These are phyloP conservation scores for Zygogramma bicolorata DNA, from an alignment of 2,888 invertebrate genomes.

Conservation along the genomic window DNA sequence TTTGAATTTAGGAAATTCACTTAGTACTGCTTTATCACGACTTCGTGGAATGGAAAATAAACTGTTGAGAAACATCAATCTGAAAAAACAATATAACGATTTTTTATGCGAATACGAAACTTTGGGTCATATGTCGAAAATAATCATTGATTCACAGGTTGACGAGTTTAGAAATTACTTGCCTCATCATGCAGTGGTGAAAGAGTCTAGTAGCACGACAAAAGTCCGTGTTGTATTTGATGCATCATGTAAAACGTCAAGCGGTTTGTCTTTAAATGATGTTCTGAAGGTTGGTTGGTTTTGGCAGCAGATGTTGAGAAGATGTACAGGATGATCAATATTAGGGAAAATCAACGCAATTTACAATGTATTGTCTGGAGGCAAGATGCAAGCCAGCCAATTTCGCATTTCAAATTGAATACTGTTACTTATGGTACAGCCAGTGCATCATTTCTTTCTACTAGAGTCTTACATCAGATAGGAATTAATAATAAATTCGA, in stretches of 20 bases:
- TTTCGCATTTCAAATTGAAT: slow-evolving; percentile 20
- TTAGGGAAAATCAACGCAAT: neutral
- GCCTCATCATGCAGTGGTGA: slow-evolving; percentile 39
- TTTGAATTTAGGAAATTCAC: neutral
- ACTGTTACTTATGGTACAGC: slow-evolving; percentile 39
- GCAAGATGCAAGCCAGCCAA: neutral
- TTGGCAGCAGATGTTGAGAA: slow-evolving; percentile 24
- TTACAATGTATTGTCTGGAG: slow-evolving; percentile 23
- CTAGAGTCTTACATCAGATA: slow-evolving; percentile 21
- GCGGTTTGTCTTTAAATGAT: slow-evolving; percentile 32
- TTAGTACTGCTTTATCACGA: slow-evolving; percentile 22
- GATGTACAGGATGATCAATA: slow-evolving; percentile 23
- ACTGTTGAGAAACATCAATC: slow-evolving; percentile 21
- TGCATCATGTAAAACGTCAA: slow-evolving; percentile 29
- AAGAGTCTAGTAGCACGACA: slow-evolving; percentile 38
- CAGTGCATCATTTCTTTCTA: slow-evolving; percentile 33
- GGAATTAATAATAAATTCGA: neutral
- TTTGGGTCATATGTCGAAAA: slow-evolving; percentile 43
- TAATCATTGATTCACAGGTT: neutral
- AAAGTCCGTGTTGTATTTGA: slow-evolving; percentile 39
- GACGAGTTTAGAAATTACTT: slow-evolving; percentile 28
- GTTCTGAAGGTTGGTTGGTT: slow-evolving; percentile 23
- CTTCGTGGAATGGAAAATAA: slow-evolving; percentile 32
- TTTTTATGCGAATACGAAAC: neutral
- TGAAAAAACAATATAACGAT: slow-evolving; percentile 1